A percentile compares a stretch with the other conserved stretches of the same genome.
Evolutionary conservation across 2,113 vertebrate genomes (phyloP).

Genomic region (Cnemophilus loriae): DNA sequence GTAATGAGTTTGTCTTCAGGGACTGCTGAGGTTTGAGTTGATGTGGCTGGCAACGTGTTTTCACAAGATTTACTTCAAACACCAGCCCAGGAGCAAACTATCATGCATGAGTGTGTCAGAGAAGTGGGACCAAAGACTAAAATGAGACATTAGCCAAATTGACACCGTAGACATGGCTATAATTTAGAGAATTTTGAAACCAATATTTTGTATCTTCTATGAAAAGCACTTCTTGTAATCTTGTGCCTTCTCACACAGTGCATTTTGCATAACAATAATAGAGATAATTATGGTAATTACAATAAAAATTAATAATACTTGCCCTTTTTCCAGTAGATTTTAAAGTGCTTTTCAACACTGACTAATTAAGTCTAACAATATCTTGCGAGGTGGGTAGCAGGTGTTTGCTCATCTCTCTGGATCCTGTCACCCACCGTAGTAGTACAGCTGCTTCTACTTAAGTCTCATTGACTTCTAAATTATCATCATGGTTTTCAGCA

Average conservation of each 20-base stretch:
- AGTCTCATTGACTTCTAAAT: constrained; percentile 48
- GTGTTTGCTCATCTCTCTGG: constrained; percentile 42
- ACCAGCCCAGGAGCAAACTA: not conserved
- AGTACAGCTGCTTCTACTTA: constrained; percentile 49
- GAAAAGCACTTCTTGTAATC: not conserved
- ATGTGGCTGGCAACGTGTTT: not conserved
- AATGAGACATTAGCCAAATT: not conserved
- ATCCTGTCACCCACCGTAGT: constrained; percentile 10
- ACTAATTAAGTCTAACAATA: constrained; percentile 43
- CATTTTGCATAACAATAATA: constrained; percentile 20
- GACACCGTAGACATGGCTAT: not conserved
- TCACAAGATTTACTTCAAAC: not conserved
- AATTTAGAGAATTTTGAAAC: constrained; percentile 10
- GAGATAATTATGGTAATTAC: constrained; percentile 44
- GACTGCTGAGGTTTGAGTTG: not conserved
- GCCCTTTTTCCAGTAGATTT: constrained; percentile 18
- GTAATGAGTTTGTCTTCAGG: not conserved
- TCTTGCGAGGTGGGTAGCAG: constrained; percentile 14
- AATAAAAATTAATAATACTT: constrained; percentile 57
- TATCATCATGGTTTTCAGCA: not conserved
- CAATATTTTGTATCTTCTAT: not conserved
- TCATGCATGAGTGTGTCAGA: not conserved
- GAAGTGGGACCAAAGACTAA: not conserved
- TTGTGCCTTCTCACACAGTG: not conserved
- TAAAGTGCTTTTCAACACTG: constrained; percentile 41